These are phyloP conservation scores for Balaenoptera acutorostrata DNA, from an alignment of 2,113 vertebrate genomes.

Conservation along the genomic window DNA sequence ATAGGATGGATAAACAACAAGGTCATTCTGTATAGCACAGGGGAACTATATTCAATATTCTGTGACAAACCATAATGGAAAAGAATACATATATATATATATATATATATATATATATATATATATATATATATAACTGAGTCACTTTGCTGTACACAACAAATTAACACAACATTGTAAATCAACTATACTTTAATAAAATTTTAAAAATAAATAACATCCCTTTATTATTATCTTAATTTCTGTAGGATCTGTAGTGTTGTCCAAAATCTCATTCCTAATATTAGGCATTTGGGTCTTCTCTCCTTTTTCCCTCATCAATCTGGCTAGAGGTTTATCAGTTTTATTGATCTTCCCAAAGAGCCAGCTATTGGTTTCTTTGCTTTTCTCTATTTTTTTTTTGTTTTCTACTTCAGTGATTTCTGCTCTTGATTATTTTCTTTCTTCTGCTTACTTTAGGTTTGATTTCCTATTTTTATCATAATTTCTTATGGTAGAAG, in stretches of 20 bases:
- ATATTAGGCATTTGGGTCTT: neutral
- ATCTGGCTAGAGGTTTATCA: neutral
- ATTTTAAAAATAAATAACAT: neutral
- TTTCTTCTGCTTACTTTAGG: neutral
- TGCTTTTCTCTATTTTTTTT: neutral
- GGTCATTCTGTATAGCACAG: too few relatives aligned
- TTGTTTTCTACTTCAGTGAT: neutral
- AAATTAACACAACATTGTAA: neutral
- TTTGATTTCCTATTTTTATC: constrained; percentile 4
- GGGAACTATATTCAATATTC: too few relatives aligned
- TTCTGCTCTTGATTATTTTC: neutral
- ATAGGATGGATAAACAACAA: too few relatives aligned
- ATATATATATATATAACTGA: neutral
- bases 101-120: too few relatives aligned
- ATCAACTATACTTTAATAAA: neutral
- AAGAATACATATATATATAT: neutral
- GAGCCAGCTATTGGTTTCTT: neutral
- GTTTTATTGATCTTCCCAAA: neutral
- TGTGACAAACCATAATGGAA: neutral
- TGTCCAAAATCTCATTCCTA: neutral
- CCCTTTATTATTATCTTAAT: neutral
- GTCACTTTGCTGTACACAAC: neutral
- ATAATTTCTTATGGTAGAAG: neutral
- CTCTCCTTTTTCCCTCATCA: neutral
- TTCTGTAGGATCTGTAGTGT: neutral